Percentiles rank a stretch among this genome's conserved stretches.
Conservation (phyloP, 2,888 invertebrate genomes). For the Orthosia gracilis region DNA sequence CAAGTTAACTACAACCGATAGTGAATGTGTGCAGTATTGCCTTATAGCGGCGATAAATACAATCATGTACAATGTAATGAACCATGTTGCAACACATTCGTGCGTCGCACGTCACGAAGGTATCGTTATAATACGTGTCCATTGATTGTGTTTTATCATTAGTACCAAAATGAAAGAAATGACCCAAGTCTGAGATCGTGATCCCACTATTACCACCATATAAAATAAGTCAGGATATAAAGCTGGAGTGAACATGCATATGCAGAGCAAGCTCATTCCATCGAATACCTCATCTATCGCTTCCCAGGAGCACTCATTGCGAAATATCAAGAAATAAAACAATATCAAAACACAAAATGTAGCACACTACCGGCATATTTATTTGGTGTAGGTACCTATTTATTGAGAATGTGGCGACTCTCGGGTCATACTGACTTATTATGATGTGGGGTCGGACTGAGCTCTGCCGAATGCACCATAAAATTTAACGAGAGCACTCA, state of each 20-base stretch:
- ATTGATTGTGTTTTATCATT: constrained; percentile 6
- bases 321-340: background rate
- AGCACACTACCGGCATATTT: too few species aligned
- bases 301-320: background rate
- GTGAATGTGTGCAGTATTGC: constrained; percentile 21
- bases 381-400: background rate
- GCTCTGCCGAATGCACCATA: constrained; percentile 34
- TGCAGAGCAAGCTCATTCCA: too few species aligned
- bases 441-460: constrained; percentile 12
- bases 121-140: constrained; percentile 16
- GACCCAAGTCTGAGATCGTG: background rate
- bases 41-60: constrained; percentile 21
- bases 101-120: constrained; percentile 24
- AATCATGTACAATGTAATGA: constrained; percentile 37
- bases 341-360: constrained; percentile 9
- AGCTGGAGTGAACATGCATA: too few species aligned
- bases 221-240: too few species aligned
- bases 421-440: constrained; percentile 27
- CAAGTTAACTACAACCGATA: background rate
- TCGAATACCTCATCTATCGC: background rate
- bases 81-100: constrained; percentile 25
- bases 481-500: constrained; percentile 56
- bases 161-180: background rate
- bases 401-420: constrained; percentile 4
- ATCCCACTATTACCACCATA: too few species aligned